These are phyloP conservation scores for Therioaphis trifolii DNA, from an alignment of 2,888 invertebrate genomes.

Conservation along the genomic window DNA sequence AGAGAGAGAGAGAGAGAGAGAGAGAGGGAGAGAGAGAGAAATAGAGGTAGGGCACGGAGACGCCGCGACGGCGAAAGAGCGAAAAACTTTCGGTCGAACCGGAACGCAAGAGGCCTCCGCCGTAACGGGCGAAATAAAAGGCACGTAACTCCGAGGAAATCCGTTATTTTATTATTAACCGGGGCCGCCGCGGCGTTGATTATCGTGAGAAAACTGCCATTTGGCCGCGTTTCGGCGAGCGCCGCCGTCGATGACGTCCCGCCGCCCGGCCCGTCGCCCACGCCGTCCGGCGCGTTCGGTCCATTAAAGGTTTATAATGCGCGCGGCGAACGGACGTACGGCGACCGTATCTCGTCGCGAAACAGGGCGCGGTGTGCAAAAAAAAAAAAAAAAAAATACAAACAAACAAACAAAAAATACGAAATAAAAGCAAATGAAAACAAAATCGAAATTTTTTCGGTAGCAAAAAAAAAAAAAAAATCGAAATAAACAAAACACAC, in stretches of 20 bases:
- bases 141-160: slow-evolving; percentile 30
- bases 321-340: background rate
- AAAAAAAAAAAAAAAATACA: background rate
- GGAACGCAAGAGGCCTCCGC: background rate
- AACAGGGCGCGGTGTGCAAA: no score
- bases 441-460: background rate
- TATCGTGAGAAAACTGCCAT: slow-evolving; percentile 56
- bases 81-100: slow-evolving; percentile 2
- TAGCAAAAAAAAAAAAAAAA: background rate
- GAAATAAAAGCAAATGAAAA: background rate
- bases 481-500: no score
- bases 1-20: background rate
- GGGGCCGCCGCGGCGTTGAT: slow-evolving; percentile 16
- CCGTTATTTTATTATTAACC: slow-evolving; percentile 52
- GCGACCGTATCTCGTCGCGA: background rate
- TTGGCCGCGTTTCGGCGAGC: slow-evolving; percentile 14
- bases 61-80: background rate
- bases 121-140: slow-evolving; percentile 25
- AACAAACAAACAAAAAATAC: background rate
- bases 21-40: background rate
- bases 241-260: background rate
- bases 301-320: slow-evolving; percentile 46
- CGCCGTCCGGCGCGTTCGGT: background rate
- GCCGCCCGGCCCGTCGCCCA: background rate
- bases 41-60: background rate